phyloP scores from a whole-genome alignment of 2,113 vertebrate species.

The Gallinago jamesoni region DNA sequence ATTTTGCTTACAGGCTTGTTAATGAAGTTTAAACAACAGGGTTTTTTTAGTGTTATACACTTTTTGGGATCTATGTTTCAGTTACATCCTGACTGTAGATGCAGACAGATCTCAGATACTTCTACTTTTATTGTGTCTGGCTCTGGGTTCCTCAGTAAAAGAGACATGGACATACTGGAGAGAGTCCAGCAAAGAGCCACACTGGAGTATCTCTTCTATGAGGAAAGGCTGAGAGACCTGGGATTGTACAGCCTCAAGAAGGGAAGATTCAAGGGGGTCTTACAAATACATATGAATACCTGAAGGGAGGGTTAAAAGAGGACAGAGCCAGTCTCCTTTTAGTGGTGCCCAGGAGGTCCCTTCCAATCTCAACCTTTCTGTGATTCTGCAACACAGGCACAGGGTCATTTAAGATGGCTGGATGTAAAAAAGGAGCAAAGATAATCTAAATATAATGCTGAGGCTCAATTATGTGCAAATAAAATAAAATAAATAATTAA shows the following conservation, averaged over 20 bases:
- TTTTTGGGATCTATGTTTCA: background rate
- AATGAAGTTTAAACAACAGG: background rate
- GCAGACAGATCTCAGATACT: background rate
- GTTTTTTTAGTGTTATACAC: background rate
- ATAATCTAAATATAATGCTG: background rate
- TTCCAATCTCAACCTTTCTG: background rate
- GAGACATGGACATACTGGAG: background rate
- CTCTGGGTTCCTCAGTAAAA: background rate
- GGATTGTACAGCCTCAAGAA: background rate
- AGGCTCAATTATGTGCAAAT: background rate
- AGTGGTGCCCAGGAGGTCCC: background rate
- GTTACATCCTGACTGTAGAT: background rate
- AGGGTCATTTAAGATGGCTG: background rate
- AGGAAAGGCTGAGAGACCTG: background rate
- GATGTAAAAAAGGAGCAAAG: background rate
- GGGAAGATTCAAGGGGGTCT: background rate
- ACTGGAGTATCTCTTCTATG: background rate
- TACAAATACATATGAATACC: background rate
- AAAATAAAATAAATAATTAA: background rate
- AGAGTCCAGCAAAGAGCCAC: background rate
- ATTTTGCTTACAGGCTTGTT: background rate
- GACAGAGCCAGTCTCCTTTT: background rate
- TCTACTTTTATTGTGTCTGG: background rate
- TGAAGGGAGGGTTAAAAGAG: background rate
- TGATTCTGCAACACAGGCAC: background rate